Base-by-base conservation (phyloP, 2,113 vertebrate species). In the Mesitornis unicolor region DNA sequence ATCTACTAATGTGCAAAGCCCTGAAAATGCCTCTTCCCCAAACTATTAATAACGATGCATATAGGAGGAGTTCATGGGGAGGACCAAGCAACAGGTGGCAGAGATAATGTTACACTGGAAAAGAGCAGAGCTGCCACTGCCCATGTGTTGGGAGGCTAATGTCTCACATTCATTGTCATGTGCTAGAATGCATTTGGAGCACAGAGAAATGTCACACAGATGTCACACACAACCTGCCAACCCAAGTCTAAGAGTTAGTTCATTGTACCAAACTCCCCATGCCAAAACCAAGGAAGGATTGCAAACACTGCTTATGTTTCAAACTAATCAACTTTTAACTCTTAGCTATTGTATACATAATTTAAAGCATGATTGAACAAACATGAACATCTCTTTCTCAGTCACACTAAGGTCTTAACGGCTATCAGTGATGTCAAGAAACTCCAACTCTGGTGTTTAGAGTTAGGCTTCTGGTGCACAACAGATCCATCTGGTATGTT, bases 91-190 rank as follows among this genome's bases (percentile, higher is more conserved):
- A 99, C 99, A 99, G 99, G 98, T 99, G 98, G 88, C 79, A 94
- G 89, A 96, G 98, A 98, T 99, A 98, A 96, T 88, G 95, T 99
- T 98, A 98, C 98, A 76, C 96, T 96, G 96, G 98, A 97, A 98
- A 98, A 99, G 98, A 98, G 98, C 95, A 96, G 96, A 94, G 92
- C 97, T 95, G 94, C 93, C 76, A 84, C 53, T 69, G 93, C 75
- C 82, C 56, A 51, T 85, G 89, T 79, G 87, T 48, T 71, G 69
- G 91, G 86, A 93, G 70, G 8, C 28, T 77, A 36, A 88, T 74
- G 83, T 89, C 93, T 96, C 91, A 75, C 89, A 84, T 97, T 97
- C 95, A 98, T 97, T 98, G 96, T 98, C 61, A 8, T 91, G 94
- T 91, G 84, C 93, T 97, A 96, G 94, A 94, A 96, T 93, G 95